Base-by-base conservation (phyloP, 2,113 vertebrate genomes). In the Ochotona princeps region DNA sequence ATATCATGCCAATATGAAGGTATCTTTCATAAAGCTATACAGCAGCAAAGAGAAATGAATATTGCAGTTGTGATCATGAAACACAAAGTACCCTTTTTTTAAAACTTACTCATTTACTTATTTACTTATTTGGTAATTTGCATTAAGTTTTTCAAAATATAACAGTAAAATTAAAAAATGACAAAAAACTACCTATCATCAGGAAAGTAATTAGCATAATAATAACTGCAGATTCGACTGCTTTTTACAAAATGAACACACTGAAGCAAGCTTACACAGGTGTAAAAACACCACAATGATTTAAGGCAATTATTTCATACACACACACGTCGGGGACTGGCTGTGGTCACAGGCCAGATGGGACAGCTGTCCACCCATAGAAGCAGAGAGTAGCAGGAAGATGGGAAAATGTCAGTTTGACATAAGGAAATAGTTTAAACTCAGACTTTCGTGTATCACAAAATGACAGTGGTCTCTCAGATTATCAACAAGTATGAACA, bases 121-220 rank as follows among this genome's bases (percentile, higher is more conserved):
- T 61, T 95, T 88, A 86, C 69, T 13, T 86, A 32, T 63, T 86
- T 87, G 35, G 65, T 69, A 89, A 26, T 67, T 32, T 79, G 94
- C 92, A 96, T 95, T 95, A 86, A 93, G 17, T 91, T 88, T 74
- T 0, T 44, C 79, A 92, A 94, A 80, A 87, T 74, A 83, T 26
- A 94, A 79, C 75, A 63, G 25, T 20, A 65, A 61, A 75, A 72
- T 66, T 44, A 44, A 23, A 89, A 95, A 83, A 87, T n/a, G 21
- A 92, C 83, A 70, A 79, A 78, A 70, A 91, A 79, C 21, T 81
- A 86, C 49, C 63, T 69, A 83, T 93, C 25, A 88, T 49, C 21
- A 82, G 44, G 88, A 92, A 94, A 91, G 38, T 65, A 90, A 90
- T 54, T 70, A 85, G 80, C 49, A 61, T 61, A 92, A 89, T 79